Evolutionary conservation across 2,888 invertebrate genomes (phyloP).

Genomic region (Agrochola litura): DNA sequence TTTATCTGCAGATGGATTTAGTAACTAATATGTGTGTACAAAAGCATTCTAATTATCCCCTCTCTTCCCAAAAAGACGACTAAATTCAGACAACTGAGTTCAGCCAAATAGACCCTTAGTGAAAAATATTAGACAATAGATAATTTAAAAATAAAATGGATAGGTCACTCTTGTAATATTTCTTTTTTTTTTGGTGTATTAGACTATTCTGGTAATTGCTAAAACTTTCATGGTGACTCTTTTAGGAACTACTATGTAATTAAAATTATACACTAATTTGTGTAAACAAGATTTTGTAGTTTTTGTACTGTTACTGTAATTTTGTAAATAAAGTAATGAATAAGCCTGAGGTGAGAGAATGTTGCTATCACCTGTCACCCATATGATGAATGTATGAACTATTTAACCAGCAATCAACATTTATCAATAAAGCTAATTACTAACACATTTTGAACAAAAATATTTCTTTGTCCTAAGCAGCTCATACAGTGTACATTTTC

Average conservation of each 20-base stretch:
- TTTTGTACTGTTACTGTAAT: conserved; percentile 54
- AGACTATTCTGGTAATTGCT: not conserved
- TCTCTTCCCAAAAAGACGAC: not conserved
- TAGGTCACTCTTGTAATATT: not conserved
- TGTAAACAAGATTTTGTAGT: conserved; percentile 29
- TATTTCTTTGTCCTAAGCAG: conserved; percentile 36
- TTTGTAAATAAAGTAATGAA: conserved; percentile 30
- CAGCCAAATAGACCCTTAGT: not conserved
- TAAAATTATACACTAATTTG: conserved; percentile 31
- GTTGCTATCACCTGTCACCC: conserved; percentile 6
- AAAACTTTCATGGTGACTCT: conserved; percentile 8
- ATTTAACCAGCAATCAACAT: conserved; percentile 17
- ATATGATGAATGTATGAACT: conserved; percentile 1
- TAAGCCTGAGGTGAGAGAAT: conserved; percentile 30
- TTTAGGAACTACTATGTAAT: not conserved
- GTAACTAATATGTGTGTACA: not conserved
- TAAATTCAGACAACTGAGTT: not conserved
- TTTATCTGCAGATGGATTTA: not conserved
- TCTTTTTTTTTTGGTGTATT: not conserved
- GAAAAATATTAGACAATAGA: not conserved
- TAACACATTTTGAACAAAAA: conserved; percentile 23
- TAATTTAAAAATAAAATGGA: conserved; percentile 3
- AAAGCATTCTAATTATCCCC: no score
- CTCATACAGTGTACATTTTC: conserved; percentile 33
- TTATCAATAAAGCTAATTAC: conserved; percentile 26